Evolutionary conservation across 2,797 vertebrate genomes (phyloP).

Genomic region (Rhyacichthys aspro): DNA sequence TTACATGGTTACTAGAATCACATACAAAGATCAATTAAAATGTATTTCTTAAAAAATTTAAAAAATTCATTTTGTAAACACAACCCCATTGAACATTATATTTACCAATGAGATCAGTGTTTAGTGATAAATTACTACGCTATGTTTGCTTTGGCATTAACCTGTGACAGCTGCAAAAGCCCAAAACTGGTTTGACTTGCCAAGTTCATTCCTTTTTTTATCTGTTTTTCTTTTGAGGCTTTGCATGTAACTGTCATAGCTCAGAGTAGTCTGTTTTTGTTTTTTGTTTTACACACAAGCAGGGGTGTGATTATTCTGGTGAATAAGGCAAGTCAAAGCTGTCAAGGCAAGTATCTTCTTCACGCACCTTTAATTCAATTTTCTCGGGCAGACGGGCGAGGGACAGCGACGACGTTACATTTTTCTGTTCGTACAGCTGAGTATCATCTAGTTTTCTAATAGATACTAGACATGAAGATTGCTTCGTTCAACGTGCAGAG

Average conservation of each 20-base stretch:
- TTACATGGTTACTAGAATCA: no score
- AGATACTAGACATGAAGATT: slow-evolving; percentile 55
- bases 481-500: slow-evolving; percentile 58
- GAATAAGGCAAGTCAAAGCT: neutral
- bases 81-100: no score
- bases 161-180: neutral
- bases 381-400: neutral
- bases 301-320: slow-evolving; percentile 14
- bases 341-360: neutral
- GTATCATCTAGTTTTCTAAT: no score
- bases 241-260: slow-evolving; percentile 12
- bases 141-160: neutral
- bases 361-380: neutral
- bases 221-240: neutral
- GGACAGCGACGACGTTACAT: neutral
- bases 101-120: no score
- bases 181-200: slow-evolving; percentile 30
- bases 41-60: no score
- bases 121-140: no score
- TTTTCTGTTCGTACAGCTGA: neutral
- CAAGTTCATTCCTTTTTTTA: neutral
- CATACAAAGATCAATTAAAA: no score
- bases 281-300: slow-evolving; percentile 2
- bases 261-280: neutral
- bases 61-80: no score